These are phyloP conservation scores for Trachops cirrhosus DNA, from an alignment of 2,797 vertebrate species.

Conservation along the genomic window DNA sequence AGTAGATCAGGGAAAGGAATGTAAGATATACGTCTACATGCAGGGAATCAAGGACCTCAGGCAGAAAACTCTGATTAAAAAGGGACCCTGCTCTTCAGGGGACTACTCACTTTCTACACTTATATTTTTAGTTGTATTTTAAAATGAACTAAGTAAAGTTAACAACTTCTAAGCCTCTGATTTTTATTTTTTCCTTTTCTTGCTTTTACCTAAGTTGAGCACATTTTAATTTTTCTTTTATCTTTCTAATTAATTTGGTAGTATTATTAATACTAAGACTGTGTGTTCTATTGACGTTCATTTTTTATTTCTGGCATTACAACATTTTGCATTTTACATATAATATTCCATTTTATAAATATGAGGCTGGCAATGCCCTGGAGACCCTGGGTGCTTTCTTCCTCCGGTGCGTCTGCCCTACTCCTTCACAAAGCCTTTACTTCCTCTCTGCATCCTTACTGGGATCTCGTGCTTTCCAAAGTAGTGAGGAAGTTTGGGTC, in stretches of 20 bases:
- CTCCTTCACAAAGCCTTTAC: background rate
- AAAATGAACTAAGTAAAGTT: background rate
- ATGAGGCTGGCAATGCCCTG: background rate
- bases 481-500: background rate
- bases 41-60: background rate
- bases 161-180: background rate
- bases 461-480: background rate
- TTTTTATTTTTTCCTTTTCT: background rate
- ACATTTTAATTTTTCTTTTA: background rate
- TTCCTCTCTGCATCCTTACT: background rate
- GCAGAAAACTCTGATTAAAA: background rate
- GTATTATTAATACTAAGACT: background rate
- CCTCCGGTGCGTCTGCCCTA: background rate
- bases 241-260: background rate
- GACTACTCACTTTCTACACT: background rate
- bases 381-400: background rate
- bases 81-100: background rate
- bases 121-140: slow-evolving; percentile 15
- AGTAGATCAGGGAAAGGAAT: background rate
- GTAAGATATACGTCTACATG: background rate
- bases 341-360: background rate
- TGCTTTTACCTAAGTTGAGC: background rate
- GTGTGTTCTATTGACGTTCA: background rate
- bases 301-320: background rate
- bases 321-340: background rate